Conservation (phyloP, 2,888 invertebrate species). For the Nowickia ferox region DNA sequence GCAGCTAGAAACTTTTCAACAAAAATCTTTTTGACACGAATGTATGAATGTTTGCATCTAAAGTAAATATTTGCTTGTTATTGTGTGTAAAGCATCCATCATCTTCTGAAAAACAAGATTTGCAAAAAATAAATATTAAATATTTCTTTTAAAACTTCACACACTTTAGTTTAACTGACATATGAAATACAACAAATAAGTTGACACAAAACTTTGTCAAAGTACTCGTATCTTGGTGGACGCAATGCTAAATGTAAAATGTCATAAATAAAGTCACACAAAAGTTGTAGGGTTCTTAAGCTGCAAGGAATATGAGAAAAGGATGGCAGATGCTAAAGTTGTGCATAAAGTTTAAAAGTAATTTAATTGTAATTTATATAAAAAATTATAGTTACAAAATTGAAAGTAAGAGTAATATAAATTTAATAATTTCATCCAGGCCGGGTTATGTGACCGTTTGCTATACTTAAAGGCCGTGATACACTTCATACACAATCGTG, state of each 20-base stretch:
- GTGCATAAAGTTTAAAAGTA: constrained; percentile 2
- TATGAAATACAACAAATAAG: constrained; percentile 52
- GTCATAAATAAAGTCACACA: constrained; percentile 62
- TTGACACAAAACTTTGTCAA: constrained; percentile 55
- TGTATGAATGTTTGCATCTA: background rate
- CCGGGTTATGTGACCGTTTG: no score
- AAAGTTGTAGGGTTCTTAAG: background rate
- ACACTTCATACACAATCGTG: no score
- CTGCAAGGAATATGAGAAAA: background rate
- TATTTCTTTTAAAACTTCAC: constrained; percentile 11
- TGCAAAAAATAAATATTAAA: background rate
- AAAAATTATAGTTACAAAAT: background rate
- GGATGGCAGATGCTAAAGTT: constrained; percentile 10
- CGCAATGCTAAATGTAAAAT: constrained; percentile 45
- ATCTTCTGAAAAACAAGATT: constrained; percentile 28
- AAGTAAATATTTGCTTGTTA: constrained; percentile 35
- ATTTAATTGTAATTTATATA: constrained; percentile 11
- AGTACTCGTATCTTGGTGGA: constrained; percentile 48
- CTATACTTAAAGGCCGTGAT: no score
- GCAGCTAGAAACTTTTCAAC: constrained; percentile 19
- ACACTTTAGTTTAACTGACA: constrained; percentile 48
- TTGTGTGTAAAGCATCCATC: constrained; percentile 29
- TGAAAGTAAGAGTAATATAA: background rate
- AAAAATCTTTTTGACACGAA: constrained; percentile 18
- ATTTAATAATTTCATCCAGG: background rate